These are phyloP conservation scores for Labeo calbasu DNA, from an alignment of 2,797 vertebrate genomes.

Conservation along the genomic window DNA sequence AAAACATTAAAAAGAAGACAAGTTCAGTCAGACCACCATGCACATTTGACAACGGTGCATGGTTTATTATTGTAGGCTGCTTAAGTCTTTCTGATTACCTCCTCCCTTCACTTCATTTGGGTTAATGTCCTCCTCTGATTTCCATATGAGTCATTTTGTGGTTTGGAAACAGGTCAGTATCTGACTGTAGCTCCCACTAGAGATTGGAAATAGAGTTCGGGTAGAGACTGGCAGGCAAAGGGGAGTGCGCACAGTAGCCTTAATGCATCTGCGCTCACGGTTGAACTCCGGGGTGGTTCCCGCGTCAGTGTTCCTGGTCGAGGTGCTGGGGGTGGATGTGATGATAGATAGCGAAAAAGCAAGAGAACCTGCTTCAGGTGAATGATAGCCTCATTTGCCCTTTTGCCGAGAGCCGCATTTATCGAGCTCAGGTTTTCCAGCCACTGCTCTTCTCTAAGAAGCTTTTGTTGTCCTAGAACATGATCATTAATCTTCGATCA, in stretches of 20 bases:
- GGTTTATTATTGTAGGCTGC: constrained; percentile 72
- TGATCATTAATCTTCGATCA: constrained; percentile 26
- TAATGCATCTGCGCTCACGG: constrained; percentile 15
- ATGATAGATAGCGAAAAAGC: constrained; percentile 25
- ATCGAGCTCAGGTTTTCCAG: constrained; percentile 15
- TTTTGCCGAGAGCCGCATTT: constrained; percentile 19
- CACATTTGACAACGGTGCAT: constrained; percentile 64
- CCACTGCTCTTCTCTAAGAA: constrained; percentile 3
- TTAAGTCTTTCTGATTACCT: constrained; percentile 32
- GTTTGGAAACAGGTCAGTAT: constrained; percentile 75
- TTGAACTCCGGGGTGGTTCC: constrained; percentile 23
- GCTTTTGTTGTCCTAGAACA: constrained; percentile 15
- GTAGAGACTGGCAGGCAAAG: constrained; percentile 45
- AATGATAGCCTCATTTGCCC: constrained; percentile 30
- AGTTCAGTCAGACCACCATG: constrained; percentile 71
- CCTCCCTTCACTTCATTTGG: constrained; percentile 54
- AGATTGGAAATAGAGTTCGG: constrained; percentile 51
- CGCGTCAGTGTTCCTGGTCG: background rate
- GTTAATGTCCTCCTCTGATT: constrained; percentile 67
- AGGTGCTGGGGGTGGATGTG: constrained; percentile 17
- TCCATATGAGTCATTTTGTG: constrained; percentile 80
- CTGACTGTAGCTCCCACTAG: constrained; percentile 64
- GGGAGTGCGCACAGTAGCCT: constrained; percentile 40
- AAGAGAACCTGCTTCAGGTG: constrained; percentile 6
- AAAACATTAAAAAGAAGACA: constrained; percentile 30